Conservation (phyloP, 2,888 invertebrate genomes). For the Lobophora halterata region DNA sequence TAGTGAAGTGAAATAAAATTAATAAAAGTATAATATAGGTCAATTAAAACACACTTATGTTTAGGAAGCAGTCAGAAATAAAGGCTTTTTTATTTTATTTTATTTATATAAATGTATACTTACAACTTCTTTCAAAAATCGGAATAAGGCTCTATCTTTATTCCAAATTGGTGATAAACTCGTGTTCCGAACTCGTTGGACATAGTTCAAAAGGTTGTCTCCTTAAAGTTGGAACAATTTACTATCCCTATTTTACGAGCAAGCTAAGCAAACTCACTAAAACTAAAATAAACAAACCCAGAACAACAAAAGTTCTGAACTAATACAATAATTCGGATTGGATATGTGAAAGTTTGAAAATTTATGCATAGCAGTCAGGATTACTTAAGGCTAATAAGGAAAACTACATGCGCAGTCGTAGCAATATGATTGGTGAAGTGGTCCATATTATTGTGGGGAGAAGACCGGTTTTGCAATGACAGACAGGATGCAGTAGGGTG, state of each 20-base stretch:
- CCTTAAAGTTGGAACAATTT: constrained; percentile 4
- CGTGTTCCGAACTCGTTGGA: constrained; percentile 1
- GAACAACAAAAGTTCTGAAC: neutral
- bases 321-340: constrained; percentile 2
- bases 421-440: neutral
- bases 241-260: constrained; percentile 9
- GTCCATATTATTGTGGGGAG: neutral
- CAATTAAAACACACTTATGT: too few relatives aligned
- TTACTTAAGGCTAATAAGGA: neutral
- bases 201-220: constrained; percentile 7
- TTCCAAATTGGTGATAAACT: neutral
- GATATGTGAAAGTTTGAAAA: constrained; percentile 3
- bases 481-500: constrained; percentile 1
- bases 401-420: neutral
- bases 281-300: constrained; percentile 8
- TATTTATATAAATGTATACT: too few relatives aligned
- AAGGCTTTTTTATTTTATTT: too few relatives aligned
- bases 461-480: constrained; percentile 2
- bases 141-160: too few relatives aligned
- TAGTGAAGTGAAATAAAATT: too few relatives aligned
- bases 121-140: too few relatives aligned
- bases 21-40: too few relatives aligned
- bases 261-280: constrained; percentile 6
- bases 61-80: too few relatives aligned
- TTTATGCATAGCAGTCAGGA: constrained; percentile 3